These are phyloP conservation scores for Brachionus rubens DNA, from an alignment of 1,140 invertebrate species.

Conservation along the genomic window DNA sequence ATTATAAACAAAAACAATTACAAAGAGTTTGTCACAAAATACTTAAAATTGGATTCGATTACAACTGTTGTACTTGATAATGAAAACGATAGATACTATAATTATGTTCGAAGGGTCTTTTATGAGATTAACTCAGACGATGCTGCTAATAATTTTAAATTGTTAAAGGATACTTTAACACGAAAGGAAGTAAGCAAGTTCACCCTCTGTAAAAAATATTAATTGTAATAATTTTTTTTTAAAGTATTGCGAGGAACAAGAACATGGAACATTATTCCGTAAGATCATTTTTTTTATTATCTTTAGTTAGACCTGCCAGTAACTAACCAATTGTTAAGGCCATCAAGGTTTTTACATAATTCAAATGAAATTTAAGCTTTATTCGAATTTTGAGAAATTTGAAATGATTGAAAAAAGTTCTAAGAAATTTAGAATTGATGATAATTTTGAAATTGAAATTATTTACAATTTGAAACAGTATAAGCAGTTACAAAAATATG, in stretches of 20 bases:
- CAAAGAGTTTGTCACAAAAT: not conserved
- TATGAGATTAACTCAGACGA: not conserved
- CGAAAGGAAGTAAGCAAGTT: not conserved
- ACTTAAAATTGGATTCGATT: not conserved
- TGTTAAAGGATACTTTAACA: not conserved
- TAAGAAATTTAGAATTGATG: not conserved
- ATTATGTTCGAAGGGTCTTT: not conserved
- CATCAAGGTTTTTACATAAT: not conserved
- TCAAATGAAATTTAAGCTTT: not conserved
- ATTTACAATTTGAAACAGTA: not conserved
- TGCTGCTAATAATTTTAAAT: not conserved
- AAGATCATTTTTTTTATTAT: not conserved
- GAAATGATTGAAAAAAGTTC: not conserved
- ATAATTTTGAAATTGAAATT: not conserved
- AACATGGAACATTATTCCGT: constrained; percentile 6
- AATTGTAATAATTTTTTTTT: not conserved
- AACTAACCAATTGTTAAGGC: too few relatives aligned
- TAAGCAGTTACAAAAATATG: not conserved
- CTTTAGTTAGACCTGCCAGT: too few relatives aligned
- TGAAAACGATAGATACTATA: not conserved
- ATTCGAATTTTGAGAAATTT: not conserved
- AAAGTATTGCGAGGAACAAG: not conserved
- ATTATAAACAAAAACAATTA: constrained; percentile 26
- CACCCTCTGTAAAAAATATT: too few relatives aligned
- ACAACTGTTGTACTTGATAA: not conserved